Evolutionary conservation across 1,140 invertebrate genomes (phyloP), one percentile per base, ranked within the genome.

Genomic region (Drosophila baimaii): DNA sequence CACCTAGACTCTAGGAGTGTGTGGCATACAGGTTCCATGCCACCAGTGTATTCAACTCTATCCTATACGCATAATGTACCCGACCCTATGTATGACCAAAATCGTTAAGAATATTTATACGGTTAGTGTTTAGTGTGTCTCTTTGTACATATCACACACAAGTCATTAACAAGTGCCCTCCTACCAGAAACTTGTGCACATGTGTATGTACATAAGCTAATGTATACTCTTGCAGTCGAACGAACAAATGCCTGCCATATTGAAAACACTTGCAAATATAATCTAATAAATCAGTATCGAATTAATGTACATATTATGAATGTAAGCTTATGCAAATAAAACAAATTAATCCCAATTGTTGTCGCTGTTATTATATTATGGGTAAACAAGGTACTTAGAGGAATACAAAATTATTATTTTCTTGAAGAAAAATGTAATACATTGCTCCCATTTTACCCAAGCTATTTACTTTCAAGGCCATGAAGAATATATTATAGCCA

Each of bases 71-170:
- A 47, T 70, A 39, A 70, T 39, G 33, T 31, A 68, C 41, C 37
- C 33, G 27, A 70, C 68, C 51, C 51, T 49, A 49, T 49, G 68
- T 70, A 71, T n/a, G 68, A 71, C 68, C 68, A 71, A 71, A 71
- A 70, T 71, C 58, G 65, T 71, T 71, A 69, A 58, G 51, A 23
- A 47, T 71, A 71, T 68, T 68, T 68, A 71, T 71, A 54, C 44
- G 41, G 31, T 68, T 56, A 65, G 37, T 13, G 12, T 61, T 59
- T 64, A 64, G 57, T 41, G 44, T 29, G 23, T 33, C 46, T 27
- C 49, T 64, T 69, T 66, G 65, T 69, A 69, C 33, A 47, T 66
- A 66, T 43, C 47, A 27, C 46, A 46, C 61, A 69, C 61, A 69
- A 69, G 65, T 69, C 61, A 69, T 66, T 66, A 64, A 25, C 65